These are phyloP conservation scores for Drosophila suboccidentalis DNA, from an alignment of 2,888 invertebrate genomes.

Conservation along the genomic window DNA sequence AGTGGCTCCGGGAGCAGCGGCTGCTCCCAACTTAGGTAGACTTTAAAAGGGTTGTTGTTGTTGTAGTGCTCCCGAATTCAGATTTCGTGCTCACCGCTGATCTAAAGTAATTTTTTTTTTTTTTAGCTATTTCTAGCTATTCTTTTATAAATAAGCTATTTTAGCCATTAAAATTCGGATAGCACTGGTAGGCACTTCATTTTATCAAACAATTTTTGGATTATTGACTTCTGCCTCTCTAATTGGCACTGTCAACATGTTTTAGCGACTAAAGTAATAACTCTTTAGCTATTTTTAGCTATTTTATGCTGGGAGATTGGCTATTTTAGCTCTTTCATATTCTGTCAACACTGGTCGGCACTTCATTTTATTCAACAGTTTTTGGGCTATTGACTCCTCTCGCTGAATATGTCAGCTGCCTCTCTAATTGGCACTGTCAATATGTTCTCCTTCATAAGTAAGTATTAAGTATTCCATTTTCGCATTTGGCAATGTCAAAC, in stretches of 20 bases:
- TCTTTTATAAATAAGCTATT: too few relatives aligned
- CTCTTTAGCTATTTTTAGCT: too few relatives aligned
- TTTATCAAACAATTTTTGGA: conserved; percentile 60
- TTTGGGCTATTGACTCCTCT: conserved; percentile 63
- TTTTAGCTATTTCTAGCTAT: too few relatives aligned
- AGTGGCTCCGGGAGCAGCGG: too few relatives aligned
- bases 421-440: conserved; percentile 76
- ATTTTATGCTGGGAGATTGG: too few relatives aligned
- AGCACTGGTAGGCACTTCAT: conserved; percentile 20
- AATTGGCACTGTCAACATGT: conserved; percentile 79
- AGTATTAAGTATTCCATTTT: conserved; percentile 57
- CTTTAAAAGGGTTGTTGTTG: too few relatives aligned
- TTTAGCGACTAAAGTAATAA: too few relatives aligned
- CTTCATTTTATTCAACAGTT: conserved; percentile 57
- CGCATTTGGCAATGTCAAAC: conserved; percentile 65
- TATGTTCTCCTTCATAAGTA: conserved; percentile 60
- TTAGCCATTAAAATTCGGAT: background rate
- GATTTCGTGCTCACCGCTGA: too few relatives aligned
- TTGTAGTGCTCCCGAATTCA: too few relatives aligned
- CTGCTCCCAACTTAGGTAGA: too few relatives aligned
- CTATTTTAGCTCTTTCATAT: background rate
- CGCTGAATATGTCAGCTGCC: too few relatives aligned
- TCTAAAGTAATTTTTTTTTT: too few relatives aligned
- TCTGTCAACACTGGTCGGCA: background rate
- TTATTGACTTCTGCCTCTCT: conserved; percentile 63